A percentile compares a stretch with the other conserved stretches of the same genome.
phyloP scores from a whole-genome alignment of 2,797 vertebrate genomes.

The Catamblyrhynchus diadema region DNA sequence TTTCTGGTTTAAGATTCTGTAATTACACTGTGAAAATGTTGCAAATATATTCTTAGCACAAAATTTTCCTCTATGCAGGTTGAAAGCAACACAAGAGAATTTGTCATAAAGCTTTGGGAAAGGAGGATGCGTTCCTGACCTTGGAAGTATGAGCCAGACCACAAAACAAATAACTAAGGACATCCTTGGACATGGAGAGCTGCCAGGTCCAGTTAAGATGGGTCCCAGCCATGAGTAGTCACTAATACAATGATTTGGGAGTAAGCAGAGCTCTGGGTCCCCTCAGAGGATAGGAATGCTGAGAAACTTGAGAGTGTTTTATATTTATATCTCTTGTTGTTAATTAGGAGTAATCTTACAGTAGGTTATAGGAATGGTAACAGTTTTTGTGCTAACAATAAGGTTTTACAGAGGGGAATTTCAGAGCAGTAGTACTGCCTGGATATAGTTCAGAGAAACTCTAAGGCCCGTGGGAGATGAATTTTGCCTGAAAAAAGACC shows the following conservation, averaged over 20 bases:
- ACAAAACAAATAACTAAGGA: background rate
- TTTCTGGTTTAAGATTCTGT: background rate
- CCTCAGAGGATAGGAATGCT: background rate
- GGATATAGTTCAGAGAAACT: background rate
- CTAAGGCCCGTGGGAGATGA: rapidly evolving
- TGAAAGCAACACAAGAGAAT: background rate
- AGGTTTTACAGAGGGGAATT: background rate
- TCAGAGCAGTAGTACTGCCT: background rate
- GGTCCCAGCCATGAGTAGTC: background rate
- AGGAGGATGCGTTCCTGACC: background rate
- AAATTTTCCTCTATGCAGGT: background rate
- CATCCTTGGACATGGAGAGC: background rate
- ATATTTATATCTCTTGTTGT: background rate
- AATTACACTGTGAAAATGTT: background rate
- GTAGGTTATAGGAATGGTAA: background rate
- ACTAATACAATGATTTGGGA: background rate
- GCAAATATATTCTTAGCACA: background rate
- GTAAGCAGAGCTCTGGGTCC: background rate
- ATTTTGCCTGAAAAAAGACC: background rate
- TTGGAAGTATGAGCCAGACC: background rate
- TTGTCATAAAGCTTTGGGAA: background rate
- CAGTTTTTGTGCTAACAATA: background rate
- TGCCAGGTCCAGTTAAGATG: background rate
- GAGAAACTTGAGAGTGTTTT: background rate
- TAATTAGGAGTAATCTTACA: background rate